Evolutionary conservation across 1,140 invertebrate species (phyloP).

Genomic region (Lepidurus apus): DNA sequence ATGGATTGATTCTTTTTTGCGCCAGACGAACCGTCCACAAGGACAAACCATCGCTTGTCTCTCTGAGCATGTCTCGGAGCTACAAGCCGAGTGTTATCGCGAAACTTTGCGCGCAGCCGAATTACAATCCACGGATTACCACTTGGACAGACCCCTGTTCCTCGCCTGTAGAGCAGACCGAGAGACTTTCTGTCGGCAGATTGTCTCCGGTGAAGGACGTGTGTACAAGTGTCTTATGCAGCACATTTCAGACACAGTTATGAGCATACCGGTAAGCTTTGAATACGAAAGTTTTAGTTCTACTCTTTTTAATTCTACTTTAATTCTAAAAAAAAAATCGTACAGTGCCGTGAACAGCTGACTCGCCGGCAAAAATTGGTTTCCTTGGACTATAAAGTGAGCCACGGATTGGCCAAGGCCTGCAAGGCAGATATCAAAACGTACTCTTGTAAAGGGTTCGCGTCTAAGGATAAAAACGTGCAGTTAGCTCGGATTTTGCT

Average conservation of each 20-base stretch:
- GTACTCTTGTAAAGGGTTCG: slow-evolving; percentile 65
- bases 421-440: slow-evolving; percentile 86
- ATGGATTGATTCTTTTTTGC: slow-evolving; percentile 33
- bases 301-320: not conserved
- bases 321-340: slow-evolving; percentile 21
- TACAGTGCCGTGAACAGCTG: slow-evolving; percentile 74
- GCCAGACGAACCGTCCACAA: slow-evolving; percentile 57
- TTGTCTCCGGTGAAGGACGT: slow-evolving; percentile 57
- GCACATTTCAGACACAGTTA: slow-evolving; percentile 68
- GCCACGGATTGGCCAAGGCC: slow-evolving; percentile 75
- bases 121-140: slow-evolving; percentile 84
- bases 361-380: slow-evolving; percentile 78
- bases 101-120: slow-evolving; percentile 80
- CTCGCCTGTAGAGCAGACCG: slow-evolving; percentile 83
- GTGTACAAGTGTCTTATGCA: slow-evolving; percentile 89
- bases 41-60: slow-evolving; percentile 80
- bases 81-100: slow-evolving; percentile 61
- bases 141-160: slow-evolving; percentile 82
- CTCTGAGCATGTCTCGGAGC: slow-evolving; percentile 54
- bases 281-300: slow-evolving; percentile 26
- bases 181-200: slow-evolving; percentile 53
- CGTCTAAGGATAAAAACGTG: slow-evolving; percentile 67
- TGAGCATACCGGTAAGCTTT: slow-evolving; percentile 50
- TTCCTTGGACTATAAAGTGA: slow-evolving; percentile 83
- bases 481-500: slow-evolving; percentile 83